Percentiles rank a stretch among this genome's conserved stretches.
Conservation (phyloP, 2,888 invertebrate species). For the Rugalucina vietnamica region DNA sequence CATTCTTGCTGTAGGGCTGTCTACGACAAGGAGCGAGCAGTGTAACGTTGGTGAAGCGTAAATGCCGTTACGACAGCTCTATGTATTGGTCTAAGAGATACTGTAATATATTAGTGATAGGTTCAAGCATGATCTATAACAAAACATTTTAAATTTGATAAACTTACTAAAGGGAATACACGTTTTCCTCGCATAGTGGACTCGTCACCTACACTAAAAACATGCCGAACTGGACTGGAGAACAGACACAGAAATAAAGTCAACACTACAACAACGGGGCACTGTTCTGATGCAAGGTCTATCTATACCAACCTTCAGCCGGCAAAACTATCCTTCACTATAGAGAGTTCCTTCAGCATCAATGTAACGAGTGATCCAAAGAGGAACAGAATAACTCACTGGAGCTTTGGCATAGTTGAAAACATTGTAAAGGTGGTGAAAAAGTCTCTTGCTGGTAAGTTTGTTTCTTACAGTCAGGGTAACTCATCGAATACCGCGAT, state of each 20-base stretch:
- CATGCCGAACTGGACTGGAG: not conserved
- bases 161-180: not conserved
- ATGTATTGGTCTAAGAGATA: too few relatives aligned
- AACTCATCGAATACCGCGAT: too few relatives aligned
- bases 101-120: too few relatives aligned
- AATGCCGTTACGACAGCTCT: too few relatives aligned
- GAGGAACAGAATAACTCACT: not conserved
- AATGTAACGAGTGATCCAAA: not conserved
- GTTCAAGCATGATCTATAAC: too few relatives aligned
- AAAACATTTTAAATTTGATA: not conserved
- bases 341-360: not conserved
- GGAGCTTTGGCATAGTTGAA: not conserved
- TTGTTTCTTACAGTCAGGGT: too few relatives aligned
- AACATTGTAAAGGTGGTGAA: not conserved
- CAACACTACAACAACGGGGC: not conserved
- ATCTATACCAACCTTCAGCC: too few relatives aligned
- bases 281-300: not conserved
- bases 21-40: too few relatives aligned
- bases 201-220: not conserved
- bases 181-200: not conserved
- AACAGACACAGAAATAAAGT: not conserved
- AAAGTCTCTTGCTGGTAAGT: not conserved
- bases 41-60: too few relatives aligned
- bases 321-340: not conserved
- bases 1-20: too few relatives aligned